Percentiles rank a stretch among this genome's conserved stretches.
Evolutionary conservation across 2,888 invertebrate genomes (phyloP).

Genomic region (Mythimna loreyi): DNA sequence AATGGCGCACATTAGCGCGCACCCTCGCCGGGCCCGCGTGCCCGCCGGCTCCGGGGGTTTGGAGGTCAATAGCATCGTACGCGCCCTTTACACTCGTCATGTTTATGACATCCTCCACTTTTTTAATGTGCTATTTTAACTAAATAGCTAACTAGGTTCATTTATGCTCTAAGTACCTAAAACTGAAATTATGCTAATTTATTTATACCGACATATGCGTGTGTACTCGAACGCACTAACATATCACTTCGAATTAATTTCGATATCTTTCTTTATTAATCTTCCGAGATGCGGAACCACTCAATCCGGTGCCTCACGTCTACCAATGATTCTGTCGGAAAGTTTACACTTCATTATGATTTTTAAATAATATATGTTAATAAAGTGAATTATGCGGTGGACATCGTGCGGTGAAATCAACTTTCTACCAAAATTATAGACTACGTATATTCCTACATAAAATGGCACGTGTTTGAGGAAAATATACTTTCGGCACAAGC

Average conservation of each 20-base stretch:
- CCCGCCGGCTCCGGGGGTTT: slow-evolving; percentile 26
- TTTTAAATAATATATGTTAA: slow-evolving; percentile 34
- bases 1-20: slow-evolving; percentile 60
- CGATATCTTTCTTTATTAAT: background rate
- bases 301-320: background rate
- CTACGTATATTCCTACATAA: slow-evolving; percentile 7
- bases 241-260: background rate
- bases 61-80: slow-evolving; percentile 53
- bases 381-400: slow-evolving; percentile 16
- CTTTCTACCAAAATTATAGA: slow-evolving; percentile 44
- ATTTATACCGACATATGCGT: background rate
- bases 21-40: slow-evolving; percentile 28
- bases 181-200: background rate
- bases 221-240: background rate
- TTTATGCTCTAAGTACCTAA: background rate
- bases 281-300: background rate
- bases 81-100: slow-evolving; percentile 16
- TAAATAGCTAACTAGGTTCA: background rate
- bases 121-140: background rate
- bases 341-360: slow-evolving; percentile 21
- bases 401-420: slow-evolving; percentile 36
- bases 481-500: background rate
- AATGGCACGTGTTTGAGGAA: slow-evolving; percentile 7
- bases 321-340: slow-evolving; percentile 9
- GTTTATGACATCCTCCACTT: slow-evolving; percentile 12